phyloP scores from a whole-genome alignment of 2,797 vertebrate species.

The Halcyon leucocephala region DNA sequence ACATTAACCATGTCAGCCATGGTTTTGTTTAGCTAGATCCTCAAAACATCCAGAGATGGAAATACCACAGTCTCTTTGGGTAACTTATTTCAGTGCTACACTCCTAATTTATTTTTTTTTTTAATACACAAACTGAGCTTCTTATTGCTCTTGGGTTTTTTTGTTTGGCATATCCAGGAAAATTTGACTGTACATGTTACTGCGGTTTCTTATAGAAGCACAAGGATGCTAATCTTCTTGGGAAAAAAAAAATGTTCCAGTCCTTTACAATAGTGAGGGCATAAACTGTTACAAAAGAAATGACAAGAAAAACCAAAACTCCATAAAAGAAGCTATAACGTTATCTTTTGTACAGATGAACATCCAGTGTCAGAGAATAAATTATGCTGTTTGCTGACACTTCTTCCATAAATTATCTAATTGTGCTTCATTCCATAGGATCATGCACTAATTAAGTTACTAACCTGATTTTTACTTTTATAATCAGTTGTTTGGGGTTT shows the following conservation, averaged over 20 bases:
- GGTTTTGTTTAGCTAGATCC: conserved; percentile 3
- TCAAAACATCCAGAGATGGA: neutral
- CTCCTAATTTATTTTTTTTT: neutral
- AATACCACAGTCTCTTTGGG: neutral
- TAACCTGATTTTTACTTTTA: neutral
- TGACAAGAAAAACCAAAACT: neutral
- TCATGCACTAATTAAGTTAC: neutral
- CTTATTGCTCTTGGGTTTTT: neutral
- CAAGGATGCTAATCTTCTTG: neutral
- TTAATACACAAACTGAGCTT: neutral
- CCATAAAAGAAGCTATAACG: neutral
- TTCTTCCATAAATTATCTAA: neutral
- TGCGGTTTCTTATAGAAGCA: neutral
- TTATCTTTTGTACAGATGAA: neutral
- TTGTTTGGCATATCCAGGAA: neutral
- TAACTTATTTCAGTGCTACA: neutral
- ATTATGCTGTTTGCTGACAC: neutral
- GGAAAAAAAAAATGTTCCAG: neutral
- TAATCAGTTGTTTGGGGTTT: neutral
- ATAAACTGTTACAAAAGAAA: neutral
- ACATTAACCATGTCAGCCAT: conserved; percentile 26
- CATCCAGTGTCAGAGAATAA: neutral
- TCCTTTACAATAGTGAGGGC: neutral
- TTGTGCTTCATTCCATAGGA: neutral
- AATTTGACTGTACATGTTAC: neutral